Conservation (phyloP, 2,797 vertebrate species). For the Dendrocincla tyrannina region DNA sequence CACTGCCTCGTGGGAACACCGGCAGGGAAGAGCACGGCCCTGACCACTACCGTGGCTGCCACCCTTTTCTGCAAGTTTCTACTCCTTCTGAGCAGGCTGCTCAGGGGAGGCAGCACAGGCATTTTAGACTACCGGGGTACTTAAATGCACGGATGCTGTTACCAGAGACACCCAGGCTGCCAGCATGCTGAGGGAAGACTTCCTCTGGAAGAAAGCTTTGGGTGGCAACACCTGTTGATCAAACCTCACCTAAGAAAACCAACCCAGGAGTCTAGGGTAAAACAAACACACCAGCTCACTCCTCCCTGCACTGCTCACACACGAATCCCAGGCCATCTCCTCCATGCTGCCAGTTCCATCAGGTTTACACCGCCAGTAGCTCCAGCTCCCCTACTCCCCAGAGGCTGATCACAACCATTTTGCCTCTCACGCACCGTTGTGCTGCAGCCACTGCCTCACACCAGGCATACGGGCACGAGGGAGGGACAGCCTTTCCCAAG, state of each 20-base stretch:
- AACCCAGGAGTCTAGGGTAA: neutral
- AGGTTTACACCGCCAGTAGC: neutral
- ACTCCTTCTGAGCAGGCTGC: neutral
- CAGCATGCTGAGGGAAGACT: rapidly evolving
- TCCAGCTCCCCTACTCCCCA: rapidly evolving
- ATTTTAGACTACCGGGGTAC: neutral
- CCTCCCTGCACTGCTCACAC: neutral
- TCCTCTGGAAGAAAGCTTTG: neutral
- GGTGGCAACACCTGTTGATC: neutral
- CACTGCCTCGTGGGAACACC: neutral
- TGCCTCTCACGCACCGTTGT: rapidly evolving
- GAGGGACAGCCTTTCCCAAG: neutral
- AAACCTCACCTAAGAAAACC: neutral
- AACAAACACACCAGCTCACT: neutral
- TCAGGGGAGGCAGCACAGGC: rapidly evolving
- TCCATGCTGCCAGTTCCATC: neutral
- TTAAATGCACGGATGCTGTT: rapidly evolving
- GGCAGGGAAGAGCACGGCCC: rapidly evolving
- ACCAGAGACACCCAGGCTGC: neutral
- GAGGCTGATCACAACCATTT: neutral
- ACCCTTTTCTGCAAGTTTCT: neutral
- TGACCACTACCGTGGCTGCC: rapidly evolving
- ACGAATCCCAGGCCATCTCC: neutral
- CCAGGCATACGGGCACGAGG: rapidly evolving
- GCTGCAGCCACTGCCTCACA: neutral